A percentile compares a stretch with the other conserved stretches of the same genome.
These are phyloP conservation scores for Cephus spinipes DNA, from an alignment of 2,888 invertebrate genomes.

Conservation along the genomic window DNA sequence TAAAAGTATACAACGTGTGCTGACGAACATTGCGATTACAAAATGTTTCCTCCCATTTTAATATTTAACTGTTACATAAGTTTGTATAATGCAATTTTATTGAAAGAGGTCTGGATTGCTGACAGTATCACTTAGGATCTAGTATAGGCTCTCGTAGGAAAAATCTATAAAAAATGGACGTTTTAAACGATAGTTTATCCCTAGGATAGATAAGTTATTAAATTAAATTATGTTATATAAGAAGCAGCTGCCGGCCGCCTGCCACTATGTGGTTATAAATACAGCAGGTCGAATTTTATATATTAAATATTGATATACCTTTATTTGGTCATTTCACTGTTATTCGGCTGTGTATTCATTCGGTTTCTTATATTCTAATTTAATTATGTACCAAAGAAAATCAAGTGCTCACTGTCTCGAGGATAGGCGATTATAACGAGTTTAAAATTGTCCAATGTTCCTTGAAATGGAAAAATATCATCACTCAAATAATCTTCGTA, in stretches of 20 bases:
- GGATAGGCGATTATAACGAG: neutral
- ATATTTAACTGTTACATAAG: too few relatives aligned
- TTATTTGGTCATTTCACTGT: neutral
- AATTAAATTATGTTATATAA: neutral
- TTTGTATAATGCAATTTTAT: neutral
- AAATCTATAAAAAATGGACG: neutral
- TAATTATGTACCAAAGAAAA: neutral
- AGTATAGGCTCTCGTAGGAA: neutral
- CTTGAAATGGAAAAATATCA: neutral
- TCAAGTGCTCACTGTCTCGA: neutral
- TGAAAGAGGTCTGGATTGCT: neutral
- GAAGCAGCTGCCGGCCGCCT: neutral
- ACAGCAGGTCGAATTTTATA: neutral
- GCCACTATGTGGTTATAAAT: neutral
- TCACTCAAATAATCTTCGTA: neutral
- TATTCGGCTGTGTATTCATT: neutral
- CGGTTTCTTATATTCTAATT: neutral
- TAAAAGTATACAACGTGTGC: too few relatives aligned
- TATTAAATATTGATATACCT: neutral
- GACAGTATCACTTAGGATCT: neutral
- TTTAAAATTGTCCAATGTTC: neutral
- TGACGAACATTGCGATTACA: too few relatives aligned
- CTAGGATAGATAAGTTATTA: neutral
- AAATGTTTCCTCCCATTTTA: too few relatives aligned
- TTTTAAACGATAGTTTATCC: neutral